phyloP scores from a whole-genome alignment of 2,888 invertebrate species.

The Sarcophaga subvicina region DNA sequence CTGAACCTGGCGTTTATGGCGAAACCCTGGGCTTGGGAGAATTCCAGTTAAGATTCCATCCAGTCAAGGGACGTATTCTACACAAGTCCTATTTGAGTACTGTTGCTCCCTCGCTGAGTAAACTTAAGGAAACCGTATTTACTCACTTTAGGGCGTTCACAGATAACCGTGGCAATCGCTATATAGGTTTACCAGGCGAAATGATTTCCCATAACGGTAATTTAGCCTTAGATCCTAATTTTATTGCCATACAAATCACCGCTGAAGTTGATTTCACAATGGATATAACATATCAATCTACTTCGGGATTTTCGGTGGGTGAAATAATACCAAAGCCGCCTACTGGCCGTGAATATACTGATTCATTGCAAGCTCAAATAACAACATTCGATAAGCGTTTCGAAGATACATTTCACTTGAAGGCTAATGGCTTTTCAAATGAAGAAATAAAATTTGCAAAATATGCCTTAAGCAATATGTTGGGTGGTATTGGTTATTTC shows the following conservation, averaged over 20 bases:
- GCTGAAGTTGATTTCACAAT: slow-evolving; percentile 90
- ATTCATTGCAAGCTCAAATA: slow-evolving; percentile 85
- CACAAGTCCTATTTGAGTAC: slow-evolving; percentile 90
- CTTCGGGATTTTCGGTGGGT: slow-evolving; percentile 83
- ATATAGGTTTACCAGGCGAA: slow-evolving; percentile 86
- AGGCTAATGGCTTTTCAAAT: slow-evolving; percentile 86
- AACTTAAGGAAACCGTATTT: slow-evolving; percentile 89
- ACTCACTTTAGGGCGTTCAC: slow-evolving; percentile 86
- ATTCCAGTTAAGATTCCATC: slow-evolving; percentile 84
- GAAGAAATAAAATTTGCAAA: slow-evolving; percentile 89
- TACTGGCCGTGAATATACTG: slow-evolving; percentile 86
- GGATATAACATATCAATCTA: slow-evolving; percentile 92
- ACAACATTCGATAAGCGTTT: slow-evolving; percentile 89
- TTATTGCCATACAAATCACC: slow-evolving; percentile 90
- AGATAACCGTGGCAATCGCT: slow-evolving; percentile 83
- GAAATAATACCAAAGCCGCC: slow-evolving; percentile 82
- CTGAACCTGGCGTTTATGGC: slow-evolving; percentile 84
- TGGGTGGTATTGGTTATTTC: slow-evolving; percentile 98
- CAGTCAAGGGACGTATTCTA: slow-evolving; percentile 84
- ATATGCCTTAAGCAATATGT: slow-evolving; percentile 94
- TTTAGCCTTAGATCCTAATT: slow-evolving; percentile 88
- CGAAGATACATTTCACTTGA: slow-evolving; percentile 89
- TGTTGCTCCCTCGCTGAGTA: slow-evolving; percentile 86
- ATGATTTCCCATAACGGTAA: slow-evolving; percentile 82
- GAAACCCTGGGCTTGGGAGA: slow-evolving; percentile 90